Evolutionary conservation across 2,888 invertebrate species (phyloP).

Genomic region (Maniola hyperantus): DNA sequence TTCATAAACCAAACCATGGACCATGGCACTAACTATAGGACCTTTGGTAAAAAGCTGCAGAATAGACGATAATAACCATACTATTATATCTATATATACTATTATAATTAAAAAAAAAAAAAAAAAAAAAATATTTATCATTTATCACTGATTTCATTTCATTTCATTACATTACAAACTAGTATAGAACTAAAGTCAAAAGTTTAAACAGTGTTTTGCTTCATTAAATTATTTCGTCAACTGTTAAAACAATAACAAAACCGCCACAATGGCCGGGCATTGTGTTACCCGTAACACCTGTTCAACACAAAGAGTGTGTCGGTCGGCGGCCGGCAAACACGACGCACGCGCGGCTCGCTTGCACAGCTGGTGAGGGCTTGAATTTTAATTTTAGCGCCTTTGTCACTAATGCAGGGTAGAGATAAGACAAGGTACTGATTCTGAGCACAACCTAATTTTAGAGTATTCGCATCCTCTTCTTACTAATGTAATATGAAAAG

Average conservation of each 20-base stretch:
- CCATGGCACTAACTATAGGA: too few relatives aligned
- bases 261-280: constrained; percentile 10
- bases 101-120: too few relatives aligned
- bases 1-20: background rate
- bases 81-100: too few relatives aligned
- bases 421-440: background rate
- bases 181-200: too few relatives aligned
- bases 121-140: too few relatives aligned
- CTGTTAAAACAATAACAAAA: constrained; percentile 13
- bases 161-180: too few relatives aligned
- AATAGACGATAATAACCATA: too few relatives aligned
- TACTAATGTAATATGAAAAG: too few relatives aligned
- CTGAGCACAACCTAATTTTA: too few relatives aligned
- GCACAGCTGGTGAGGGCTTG: constrained; percentile 20
- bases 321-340: constrained; percentile 4
- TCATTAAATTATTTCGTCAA: constrained; percentile 3
- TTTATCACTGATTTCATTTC: too few relatives aligned
- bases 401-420: background rate
- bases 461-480: too few relatives aligned
- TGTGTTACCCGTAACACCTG: constrained; percentile 11
- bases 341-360: constrained; percentile 26
- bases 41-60: too few relatives aligned
- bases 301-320: background rate
- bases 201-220: background rate
- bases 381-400: constrained; percentile 25